A percentile compares a stretch with the other conserved stretches of the same genome.
These are phyloP conservation scores for Clitarchus hookeri DNA, from an alignment of 2,888 invertebrate genomes.

Conservation along the genomic window DNA sequence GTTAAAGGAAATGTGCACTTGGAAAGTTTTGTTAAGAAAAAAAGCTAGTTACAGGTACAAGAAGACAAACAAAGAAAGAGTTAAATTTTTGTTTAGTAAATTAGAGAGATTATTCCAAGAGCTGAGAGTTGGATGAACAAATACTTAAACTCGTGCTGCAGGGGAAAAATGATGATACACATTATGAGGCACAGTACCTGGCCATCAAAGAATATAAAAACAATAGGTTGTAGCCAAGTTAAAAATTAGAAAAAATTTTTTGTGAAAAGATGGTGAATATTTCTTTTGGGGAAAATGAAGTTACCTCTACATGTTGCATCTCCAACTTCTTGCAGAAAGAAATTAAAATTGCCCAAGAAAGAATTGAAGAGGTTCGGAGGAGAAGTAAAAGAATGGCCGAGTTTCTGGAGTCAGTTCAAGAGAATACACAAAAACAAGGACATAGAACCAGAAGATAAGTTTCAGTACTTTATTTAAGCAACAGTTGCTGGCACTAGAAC, in stretches of 20 bases:
- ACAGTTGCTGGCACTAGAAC: slow-evolving; percentile 43
- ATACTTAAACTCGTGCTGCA: not conserved
- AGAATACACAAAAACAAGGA: slow-evolving; percentile 45
- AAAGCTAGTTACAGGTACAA: not conserved
- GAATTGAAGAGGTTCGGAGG: slow-evolving; percentile 37
- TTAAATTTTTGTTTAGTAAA: not conserved
- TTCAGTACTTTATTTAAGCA: slow-evolving; percentile 45
- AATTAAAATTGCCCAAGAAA: not conserved
- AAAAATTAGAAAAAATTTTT: not conserved
- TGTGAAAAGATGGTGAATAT: not conserved
- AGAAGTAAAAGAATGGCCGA: slow-evolving; percentile 29
- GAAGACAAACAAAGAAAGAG: not conserved
- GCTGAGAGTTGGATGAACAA: not conserved
- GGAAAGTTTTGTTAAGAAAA: not conserved
- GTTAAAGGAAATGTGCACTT: not conserved
- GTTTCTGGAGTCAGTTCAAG: slow-evolving; percentile 46
- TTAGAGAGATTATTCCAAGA: not conserved
- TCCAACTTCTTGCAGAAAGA: not conserved
- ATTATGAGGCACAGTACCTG: not conserved
- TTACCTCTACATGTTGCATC: not conserved
- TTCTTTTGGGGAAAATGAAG: not conserved
- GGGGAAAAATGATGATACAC: not conserved
- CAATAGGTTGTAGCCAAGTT: not conserved
- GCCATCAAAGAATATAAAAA: not conserved
- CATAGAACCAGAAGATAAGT: slow-evolving; percentile 42